These are phyloP conservation scores for Oreotrochilus melanogaster DNA, from an alignment of 2,113 vertebrate genomes.

Conservation along the genomic window DNA sequence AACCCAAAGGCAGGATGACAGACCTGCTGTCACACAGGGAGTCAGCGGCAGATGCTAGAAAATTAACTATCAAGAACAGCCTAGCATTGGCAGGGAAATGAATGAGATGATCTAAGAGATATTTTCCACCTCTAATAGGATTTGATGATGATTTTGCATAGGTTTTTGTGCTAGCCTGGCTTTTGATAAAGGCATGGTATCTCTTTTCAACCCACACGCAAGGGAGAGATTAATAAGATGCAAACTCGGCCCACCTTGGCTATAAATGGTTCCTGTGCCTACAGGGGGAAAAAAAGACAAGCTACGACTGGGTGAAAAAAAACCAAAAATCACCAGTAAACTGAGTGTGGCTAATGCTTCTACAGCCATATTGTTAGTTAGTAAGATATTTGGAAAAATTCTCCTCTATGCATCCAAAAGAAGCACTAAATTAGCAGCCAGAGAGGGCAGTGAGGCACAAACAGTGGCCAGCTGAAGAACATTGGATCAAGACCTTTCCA, in stretches of 20 bases:
- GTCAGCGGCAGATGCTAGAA: constrained; percentile 42
- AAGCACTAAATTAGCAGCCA: not conserved
- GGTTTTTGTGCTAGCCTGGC: constrained; percentile 62
- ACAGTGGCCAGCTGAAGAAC: not conserved
- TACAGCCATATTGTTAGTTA: constrained; percentile 38
- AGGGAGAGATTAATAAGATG: constrained; percentile 68
- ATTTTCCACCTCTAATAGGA: constrained; percentile 72
- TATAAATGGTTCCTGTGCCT: constrained; percentile 36
- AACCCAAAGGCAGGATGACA: constrained; percentile 52
- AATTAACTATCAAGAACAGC: constrained; percentile 67
- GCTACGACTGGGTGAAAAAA: constrained; percentile 20
- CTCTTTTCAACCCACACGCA: constrained; percentile 58
- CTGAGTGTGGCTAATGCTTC: not conserved
- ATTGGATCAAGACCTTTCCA: not conserved
- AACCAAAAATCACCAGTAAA: not conserved
- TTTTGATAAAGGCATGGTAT: constrained; percentile 69
- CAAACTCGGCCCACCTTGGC: constrained; percentile 40
- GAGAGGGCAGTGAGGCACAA: not conserved
- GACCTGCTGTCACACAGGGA: constrained; percentile 40
- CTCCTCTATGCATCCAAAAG: not conserved
- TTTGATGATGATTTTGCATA: constrained; percentile 73
- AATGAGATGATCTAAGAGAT: constrained; percentile 73
- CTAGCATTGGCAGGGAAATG: constrained; percentile 68
- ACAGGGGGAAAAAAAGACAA: constrained; percentile 1
- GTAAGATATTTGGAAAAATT: constrained; percentile 33